Conservation (phyloP, 1,140 invertebrate species). For the Lordiphosa mommai region DNA sequence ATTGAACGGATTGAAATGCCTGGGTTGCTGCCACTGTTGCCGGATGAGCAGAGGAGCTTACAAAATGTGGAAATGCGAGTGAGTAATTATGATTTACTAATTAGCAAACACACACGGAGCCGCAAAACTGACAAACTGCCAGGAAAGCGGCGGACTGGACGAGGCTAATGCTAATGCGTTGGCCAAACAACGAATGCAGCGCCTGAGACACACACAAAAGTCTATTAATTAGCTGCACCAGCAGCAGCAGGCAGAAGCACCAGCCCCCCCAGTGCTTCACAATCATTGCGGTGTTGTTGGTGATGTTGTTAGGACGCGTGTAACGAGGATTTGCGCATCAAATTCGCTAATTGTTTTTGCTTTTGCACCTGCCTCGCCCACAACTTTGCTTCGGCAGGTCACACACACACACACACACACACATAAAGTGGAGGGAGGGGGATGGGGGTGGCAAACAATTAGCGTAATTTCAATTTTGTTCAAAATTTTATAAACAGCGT, state of each 20-base stretch:
- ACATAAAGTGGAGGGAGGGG: not conserved
- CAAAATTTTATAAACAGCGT: constrained; percentile 78
- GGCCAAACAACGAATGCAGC: constrained; percentile 39
- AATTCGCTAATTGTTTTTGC: constrained; percentile 77
- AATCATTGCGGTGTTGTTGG: not conserved
- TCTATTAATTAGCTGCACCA: constrained; percentile 62
- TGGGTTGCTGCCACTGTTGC: not conserved
- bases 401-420: not conserved
- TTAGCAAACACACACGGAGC: constrained; percentile 63
- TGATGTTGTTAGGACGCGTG: constrained; percentile 28
- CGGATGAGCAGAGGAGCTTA: constrained; percentile 21
- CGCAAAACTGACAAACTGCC: constrained; percentile 48
- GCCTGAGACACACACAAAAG: constrained; percentile 46
- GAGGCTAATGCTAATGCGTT: constrained; percentile 30
- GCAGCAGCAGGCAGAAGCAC: constrained; percentile 9
- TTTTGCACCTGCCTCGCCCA: constrained; percentile 5
- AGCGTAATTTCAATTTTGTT: constrained; percentile 80
- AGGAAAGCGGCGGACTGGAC: constrained; percentile 33
- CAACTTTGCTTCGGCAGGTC: constrained; percentile 3
- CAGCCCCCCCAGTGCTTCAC: not conserved
- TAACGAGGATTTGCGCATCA: constrained; percentile 69
- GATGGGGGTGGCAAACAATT: constrained; percentile 67
- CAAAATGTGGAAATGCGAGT: constrained; percentile 66
- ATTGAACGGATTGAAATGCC: constrained; percentile 10
- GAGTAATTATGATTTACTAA: constrained; percentile 77